Conservation (phyloP, 2,888 invertebrate species). For the Megastigmus dorsalis region DNA sequence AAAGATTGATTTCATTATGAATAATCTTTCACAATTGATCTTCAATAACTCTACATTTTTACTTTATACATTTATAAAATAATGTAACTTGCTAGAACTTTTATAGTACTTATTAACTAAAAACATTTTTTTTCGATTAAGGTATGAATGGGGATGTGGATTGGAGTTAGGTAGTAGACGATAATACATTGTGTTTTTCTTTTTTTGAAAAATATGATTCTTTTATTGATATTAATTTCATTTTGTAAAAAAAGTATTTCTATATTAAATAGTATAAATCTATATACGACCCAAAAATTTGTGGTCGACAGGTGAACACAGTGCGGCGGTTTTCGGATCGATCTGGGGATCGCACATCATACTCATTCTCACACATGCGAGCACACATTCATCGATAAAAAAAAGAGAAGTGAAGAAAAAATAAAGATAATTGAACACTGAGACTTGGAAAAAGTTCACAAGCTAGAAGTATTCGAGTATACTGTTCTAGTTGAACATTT, state of each 20-base stretch:
- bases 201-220: slow-evolving; percentile 24
- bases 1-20: too few species aligned
- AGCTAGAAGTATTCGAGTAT: slow-evolving; percentile 63
- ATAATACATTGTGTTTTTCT: too few species aligned
- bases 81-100: too few species aligned
- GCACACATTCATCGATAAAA: slow-evolving; percentile 19
- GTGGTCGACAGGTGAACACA: slow-evolving; percentile 68
- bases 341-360: slow-evolving; percentile 50
- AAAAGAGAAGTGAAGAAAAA: slow-evolving; percentile 33
- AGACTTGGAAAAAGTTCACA: slow-evolving; percentile 54
- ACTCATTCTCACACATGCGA: slow-evolving; percentile 34
- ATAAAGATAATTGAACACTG: slow-evolving; percentile 29
- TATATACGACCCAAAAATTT: slow-evolving; percentile 49
- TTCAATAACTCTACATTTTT: too few species aligned
- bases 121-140: too few species aligned
- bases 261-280: slow-evolving; percentile 46
- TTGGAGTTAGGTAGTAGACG: too few species aligned
- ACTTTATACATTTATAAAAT: too few species aligned
- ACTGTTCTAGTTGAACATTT: slow-evolving; percentile 56
- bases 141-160: too few species aligned
- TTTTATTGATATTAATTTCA: slow-evolving; percentile 44
- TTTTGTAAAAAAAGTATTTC: slow-evolving; percentile 57
- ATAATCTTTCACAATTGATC: too few species aligned
- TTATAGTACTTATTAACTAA: too few species aligned
- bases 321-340: slow-evolving; percentile 60